Evolutionary conservation across 2,797 vertebrate genomes (phyloP).

Genomic region (Trachurus trachurus): DNA sequence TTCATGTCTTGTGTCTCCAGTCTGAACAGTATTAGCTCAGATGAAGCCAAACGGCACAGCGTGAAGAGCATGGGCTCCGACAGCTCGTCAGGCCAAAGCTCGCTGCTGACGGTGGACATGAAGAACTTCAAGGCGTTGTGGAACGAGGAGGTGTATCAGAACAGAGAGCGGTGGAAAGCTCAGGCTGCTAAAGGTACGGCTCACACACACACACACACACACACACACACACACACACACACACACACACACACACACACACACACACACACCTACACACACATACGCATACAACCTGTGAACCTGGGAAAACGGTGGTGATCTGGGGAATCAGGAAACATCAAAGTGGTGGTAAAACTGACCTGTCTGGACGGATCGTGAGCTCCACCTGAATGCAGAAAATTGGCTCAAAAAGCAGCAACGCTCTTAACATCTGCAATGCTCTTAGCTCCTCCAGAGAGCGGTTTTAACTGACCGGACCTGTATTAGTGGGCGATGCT

Average conservation of each 20-base stretch:
- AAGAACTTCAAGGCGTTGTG: slow-evolving; percentile 95
- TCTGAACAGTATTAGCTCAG: slow-evolving; percentile 91
- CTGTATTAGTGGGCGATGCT: slow-evolving; percentile 24
- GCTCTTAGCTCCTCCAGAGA: slow-evolving; percentile 13
- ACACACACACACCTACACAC: background rate
- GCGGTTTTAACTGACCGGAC: slow-evolving; percentile 13
- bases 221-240: background rate
- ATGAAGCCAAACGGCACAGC: slow-evolving; percentile 90
- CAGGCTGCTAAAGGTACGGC: slow-evolving; percentile 93
- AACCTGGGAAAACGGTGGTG: background rate
- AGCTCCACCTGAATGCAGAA: slow-evolving; percentile 1
- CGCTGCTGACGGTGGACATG: slow-evolving; percentile 92
- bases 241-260: background rate
- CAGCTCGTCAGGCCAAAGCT: slow-evolving; percentile 90
- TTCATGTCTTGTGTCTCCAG: slow-evolving; percentile 66
- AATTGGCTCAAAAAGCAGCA: slow-evolving; percentile 22
- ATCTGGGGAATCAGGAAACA: background rate
- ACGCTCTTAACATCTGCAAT: slow-evolving; percentile 10
- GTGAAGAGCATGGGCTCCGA: slow-evolving; percentile 92
- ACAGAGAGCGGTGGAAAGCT: slow-evolving; percentile 95
- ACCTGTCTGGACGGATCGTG: slow-evolving; percentile 14
- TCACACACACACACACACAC: too few relatives aligned
- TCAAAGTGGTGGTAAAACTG: slow-evolving; percentile 3
- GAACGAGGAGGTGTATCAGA: slow-evolving; percentile 95
- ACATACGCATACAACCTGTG: background rate